These are phyloP conservation scores for Trachelus stipa DNA, from an alignment of 2,888 invertebrate species.

Conservation along the genomic window DNA sequence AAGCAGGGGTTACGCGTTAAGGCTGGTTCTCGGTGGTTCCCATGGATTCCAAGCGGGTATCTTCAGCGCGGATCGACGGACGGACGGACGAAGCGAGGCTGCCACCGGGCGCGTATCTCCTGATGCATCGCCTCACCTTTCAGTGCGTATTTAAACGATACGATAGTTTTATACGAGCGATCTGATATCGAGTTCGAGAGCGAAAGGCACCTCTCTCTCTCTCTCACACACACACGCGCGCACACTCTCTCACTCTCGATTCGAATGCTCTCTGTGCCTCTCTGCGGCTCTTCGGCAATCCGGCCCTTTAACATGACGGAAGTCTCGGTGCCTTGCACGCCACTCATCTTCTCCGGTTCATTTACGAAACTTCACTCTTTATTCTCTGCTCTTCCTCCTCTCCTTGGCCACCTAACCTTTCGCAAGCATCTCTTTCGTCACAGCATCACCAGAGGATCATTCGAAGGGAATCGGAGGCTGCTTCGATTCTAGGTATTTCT, in stretches of 20 bases:
- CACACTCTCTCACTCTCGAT: conserved; percentile 15
- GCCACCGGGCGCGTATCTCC: conserved; percentile 66
- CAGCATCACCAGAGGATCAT: neutral
- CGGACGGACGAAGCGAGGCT: conserved; percentile 56
- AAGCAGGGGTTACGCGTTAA: conserved; percentile 57
- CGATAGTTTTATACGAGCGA: conserved; percentile 67
- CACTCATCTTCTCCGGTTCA: conserved; percentile 20
- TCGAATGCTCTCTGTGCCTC: conserved; percentile 23
- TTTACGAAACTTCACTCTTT: conserved; percentile 26
- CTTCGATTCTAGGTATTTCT: neutral
- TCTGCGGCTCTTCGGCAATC: conserved; percentile 5
- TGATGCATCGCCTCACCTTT: conserved; percentile 68
- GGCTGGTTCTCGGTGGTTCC: conserved; percentile 62
- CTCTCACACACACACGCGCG: neutral
- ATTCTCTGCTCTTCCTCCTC: conserved; percentile 20
- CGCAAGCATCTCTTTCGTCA: neutral
- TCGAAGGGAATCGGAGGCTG: neutral
- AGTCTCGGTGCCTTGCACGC: conserved; percentile 42
- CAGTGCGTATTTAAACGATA: conserved; percentile 68
- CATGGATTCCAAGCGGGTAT: conserved; percentile 66
- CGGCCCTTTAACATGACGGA: conserved; percentile 55
- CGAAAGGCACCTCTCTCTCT: conserved; percentile 43
- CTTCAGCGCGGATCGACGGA: conserved; percentile 64
- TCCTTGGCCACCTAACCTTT: neutral
- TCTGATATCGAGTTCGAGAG: conserved; percentile 63